phyloP scores from a whole-genome alignment of 2,113 vertebrate species.

The Aleadryas rufinucha region DNA sequence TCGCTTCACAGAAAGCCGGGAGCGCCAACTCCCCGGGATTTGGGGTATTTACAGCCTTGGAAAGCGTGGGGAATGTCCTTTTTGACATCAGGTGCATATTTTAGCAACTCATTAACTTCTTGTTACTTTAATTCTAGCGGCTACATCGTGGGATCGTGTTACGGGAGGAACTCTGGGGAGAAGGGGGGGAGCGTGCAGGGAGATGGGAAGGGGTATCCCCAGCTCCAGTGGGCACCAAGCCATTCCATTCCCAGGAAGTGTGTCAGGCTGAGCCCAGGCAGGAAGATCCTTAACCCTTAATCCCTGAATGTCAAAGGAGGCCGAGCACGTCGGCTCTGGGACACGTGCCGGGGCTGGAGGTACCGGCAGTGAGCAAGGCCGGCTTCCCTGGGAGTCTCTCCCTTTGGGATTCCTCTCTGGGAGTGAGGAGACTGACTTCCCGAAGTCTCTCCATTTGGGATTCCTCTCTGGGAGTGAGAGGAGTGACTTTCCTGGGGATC shows the following conservation, averaged over 20 bases:
- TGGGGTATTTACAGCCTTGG: conserved; percentile 6
- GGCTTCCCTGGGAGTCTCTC: not conserved
- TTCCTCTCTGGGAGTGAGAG: not conserved
- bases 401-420: not conserved
- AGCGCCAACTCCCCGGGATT: not conserved
- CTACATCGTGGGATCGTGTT: not conserved
- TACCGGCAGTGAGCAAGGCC: not conserved
- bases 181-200: not conserved
- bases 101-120: conserved; percentile 49
- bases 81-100: conserved; percentile 31
- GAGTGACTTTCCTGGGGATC: too few relatives aligned
- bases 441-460: not conserved
- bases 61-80: not conserved
- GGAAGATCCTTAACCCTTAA: not conserved
- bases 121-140: not conserved
- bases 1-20: not conserved
- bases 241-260: not conserved
- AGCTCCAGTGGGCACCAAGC: not conserved
- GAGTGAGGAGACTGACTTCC: not conserved
- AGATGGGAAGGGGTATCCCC: not conserved
- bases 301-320: not conserved
- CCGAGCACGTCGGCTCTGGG: rapidly evolving
- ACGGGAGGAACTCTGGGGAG: not conserved
- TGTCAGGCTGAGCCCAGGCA: not conserved
- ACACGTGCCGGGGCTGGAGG: rapidly evolving